phyloP scores from a whole-genome alignment of 37 sponge, comb jelly and placozoan species.

The Haliclona indistincta region DNA sequence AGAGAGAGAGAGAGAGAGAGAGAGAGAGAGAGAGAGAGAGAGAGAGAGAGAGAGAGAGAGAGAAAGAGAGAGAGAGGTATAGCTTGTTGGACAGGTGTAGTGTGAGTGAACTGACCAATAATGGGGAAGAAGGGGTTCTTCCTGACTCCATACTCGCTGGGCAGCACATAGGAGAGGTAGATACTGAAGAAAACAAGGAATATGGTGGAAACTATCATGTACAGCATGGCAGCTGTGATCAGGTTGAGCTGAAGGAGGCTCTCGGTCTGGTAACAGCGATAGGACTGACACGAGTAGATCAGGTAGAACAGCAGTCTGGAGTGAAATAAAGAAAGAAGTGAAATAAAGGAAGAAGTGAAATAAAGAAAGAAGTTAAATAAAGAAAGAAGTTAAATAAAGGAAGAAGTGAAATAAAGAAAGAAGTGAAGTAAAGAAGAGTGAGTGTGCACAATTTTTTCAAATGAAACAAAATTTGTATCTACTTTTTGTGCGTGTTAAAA shows the following conservation, averaged over 20 bases:
- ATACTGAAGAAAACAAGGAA: conserved; percentile 38
- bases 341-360: not conserved
- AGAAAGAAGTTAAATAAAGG: not conserved
- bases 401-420: too few species aligned
- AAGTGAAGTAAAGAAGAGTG: conserved; percentile 4
- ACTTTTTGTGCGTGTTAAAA: too few species aligned
- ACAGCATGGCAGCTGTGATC: conserved; percentile 67
- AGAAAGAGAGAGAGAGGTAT: conserved; percentile 20
- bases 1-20: not conserved
- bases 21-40: conserved; percentile 35
- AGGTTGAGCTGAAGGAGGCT: conserved; percentile 51
- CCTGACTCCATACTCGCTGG: conserved; percentile 73
- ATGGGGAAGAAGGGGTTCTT: conserved; percentile 78
- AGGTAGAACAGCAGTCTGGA: conserved; percentile 56
- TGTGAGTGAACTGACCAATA: conserved; percentile 38
- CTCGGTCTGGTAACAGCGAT: conserved; percentile 53
- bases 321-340: not conserved
- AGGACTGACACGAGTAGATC: conserved; percentile 38
- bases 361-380: not conserved
- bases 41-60: conserved; percentile 42
- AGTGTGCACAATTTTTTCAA: not conserved
- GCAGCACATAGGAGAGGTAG: conserved; percentile 74
- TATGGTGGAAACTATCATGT: conserved; percentile 39
- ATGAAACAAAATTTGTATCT: too few species aligned
- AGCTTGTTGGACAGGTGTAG: not conserved